A percentile compares a stretch with the other conserved stretches of the same genome.
These are phyloP conservation scores for Alligator sinensis DNA, from an alignment of 2,113 vertebrate species.

Conservation along the genomic window DNA sequence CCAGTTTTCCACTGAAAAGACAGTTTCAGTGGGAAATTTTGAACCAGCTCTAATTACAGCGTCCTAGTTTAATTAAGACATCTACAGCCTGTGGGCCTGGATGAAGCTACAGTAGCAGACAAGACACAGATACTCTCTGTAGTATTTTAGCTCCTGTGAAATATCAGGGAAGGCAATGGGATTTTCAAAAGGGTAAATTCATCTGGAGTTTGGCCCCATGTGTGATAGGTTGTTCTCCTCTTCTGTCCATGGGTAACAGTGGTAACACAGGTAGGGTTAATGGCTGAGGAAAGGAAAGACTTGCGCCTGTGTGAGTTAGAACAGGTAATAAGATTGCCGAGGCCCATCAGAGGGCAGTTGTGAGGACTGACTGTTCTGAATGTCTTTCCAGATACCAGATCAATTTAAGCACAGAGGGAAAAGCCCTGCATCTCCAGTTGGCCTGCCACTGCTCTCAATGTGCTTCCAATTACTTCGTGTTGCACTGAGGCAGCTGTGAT, in stretches of 20 bases:
- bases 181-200: not conserved
- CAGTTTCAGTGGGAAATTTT: not conserved
- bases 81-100: not conserved
- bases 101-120: not conserved
- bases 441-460: too few species aligned
- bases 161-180: not conserved
- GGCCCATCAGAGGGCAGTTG: not conserved
- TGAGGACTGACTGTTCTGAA: too few species aligned
- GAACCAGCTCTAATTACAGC: not conserved
- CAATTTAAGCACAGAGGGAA: not conserved
- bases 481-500: not conserved
- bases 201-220: not conserved
- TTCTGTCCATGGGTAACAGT: not conserved
- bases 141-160: not conserved
- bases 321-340: accelerated
- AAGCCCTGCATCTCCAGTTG: not conserved
- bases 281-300: too few species aligned
- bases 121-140: not conserved
- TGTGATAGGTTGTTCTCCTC: not conserved
- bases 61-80: not conserved
- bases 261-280: not conserved
- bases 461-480: too few species aligned
- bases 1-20: too few species aligned
- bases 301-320: too few species aligned
- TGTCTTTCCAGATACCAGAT: not conserved